phyloP scores from a whole-genome alignment of 2,113 vertebrate species.

The Oplegnathus fasciatus region DNA sequence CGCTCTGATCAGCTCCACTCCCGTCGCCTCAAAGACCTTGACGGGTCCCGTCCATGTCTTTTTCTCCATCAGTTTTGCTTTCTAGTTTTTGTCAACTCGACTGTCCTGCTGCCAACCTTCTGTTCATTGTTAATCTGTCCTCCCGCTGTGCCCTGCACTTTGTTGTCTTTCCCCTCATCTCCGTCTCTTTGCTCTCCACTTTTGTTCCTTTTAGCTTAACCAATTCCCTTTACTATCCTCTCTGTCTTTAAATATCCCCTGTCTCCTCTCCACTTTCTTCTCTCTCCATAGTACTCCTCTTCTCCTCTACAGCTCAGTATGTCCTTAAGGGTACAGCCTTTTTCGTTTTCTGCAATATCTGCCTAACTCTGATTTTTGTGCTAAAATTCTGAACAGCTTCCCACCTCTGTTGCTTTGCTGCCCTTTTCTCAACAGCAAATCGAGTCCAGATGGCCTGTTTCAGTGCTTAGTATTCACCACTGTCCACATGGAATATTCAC shows the following conservation, averaged over 20 bases:
- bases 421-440: slow-evolving; percentile 16
- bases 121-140: slow-evolving; percentile 48
- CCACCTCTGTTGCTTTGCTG: slow-evolving; percentile 28
- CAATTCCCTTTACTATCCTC: background rate
- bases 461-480: slow-evolving; percentile 18
- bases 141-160: slow-evolving; percentile 22
- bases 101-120: slow-evolving; percentile 42
- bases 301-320: background rate
- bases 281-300: background rate
- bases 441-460: slow-evolving; percentile 45
- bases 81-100: slow-evolving; percentile 43
- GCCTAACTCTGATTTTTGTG: background rate
- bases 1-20: slow-evolving; percentile 37
- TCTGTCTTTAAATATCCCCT: background rate
- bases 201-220: background rate
- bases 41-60: slow-evolving; percentile 26
- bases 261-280: background rate
- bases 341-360: slow-evolving; percentile 11
- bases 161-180: slow-evolving; percentile 41
- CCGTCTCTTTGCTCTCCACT: slow-evolving; percentile 32
- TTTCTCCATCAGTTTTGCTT: slow-evolving; percentile 36
- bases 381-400: slow-evolving; percentile 5
- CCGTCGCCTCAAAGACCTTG: slow-evolving; percentile 28
- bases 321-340: background rate
- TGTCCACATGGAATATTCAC: slow-evolving; percentile 12